Evolutionary conservation across 1,140 invertebrate genomes (phyloP).

Genomic region (Campoletis sonorensis): DNA sequence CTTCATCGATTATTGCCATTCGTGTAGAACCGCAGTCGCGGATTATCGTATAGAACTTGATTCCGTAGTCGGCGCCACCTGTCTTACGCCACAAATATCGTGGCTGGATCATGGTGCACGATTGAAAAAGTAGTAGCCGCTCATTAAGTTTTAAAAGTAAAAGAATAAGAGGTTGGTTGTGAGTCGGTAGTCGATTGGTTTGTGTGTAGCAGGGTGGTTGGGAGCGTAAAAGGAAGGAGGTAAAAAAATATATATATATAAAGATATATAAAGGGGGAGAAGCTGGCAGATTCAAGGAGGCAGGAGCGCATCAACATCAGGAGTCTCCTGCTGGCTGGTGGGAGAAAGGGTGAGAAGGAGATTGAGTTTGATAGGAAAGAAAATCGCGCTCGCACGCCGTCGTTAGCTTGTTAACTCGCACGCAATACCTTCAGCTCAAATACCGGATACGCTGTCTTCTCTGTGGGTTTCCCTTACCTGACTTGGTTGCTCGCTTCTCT

Average conservation of each 20-base stretch:
- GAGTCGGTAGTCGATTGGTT: constrained; percentile 13
- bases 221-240: constrained; percentile 51
- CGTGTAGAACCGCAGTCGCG: too few relatives aligned
- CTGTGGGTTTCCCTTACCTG: constrained; percentile 52
- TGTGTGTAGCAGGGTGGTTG: background rate
- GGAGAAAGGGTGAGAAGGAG: constrained; percentile 71
- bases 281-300: background rate
- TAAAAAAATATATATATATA: too few relatives aligned
- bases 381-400: constrained; percentile 76
- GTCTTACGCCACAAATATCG: constrained; percentile 13
- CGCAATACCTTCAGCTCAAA: constrained; percentile 76
- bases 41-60: background rate
- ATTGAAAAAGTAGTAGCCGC: constrained; percentile 30
- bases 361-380: constrained; percentile 76
- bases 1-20: too few relatives aligned
- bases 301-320: constrained; percentile 42
- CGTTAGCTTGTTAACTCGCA: constrained; percentile 77
- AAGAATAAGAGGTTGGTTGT: background rate
- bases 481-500: constrained; percentile 35
- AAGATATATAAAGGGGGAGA: constrained; percentile 47
- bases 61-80: background rate
- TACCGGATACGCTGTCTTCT: constrained; percentile 72
- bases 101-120: background rate
- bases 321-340: constrained; percentile 35
- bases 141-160: constrained; percentile 31